Evolutionary conservation across 2,113 vertebrate species (phyloP), one percentile per base, ranked within the genome.

Genomic region (Melanotaenia duboulayi): DNA sequence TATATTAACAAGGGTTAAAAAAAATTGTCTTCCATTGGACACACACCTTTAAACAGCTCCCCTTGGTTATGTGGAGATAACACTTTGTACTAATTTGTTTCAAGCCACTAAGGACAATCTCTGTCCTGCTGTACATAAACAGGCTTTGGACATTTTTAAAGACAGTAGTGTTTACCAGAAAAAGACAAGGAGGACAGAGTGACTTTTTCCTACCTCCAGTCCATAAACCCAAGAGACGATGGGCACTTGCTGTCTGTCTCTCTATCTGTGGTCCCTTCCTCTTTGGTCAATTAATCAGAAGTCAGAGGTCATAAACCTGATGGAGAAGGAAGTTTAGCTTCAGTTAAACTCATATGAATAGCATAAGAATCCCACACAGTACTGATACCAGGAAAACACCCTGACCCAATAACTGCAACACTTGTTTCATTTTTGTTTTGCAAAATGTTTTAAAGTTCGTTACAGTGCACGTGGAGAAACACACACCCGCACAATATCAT

Each of bases 161-260:
- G 44, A 48, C 44, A 17, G 7, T 5, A 48, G 17, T 9, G 17
- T 19, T 6, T 48, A 48, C 7, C 17, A 42, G 40, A 16, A 16
- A 42, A 16, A 4, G 14, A 42, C 40, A 42, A 42, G 28, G 11
- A 40, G 12, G 39, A 65, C 28, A 42, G 22, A 42, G 35, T 0
- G 40, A 66, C 16, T n/a, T 16, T 42, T 54, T 75, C 89, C 55
- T 91, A 93, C 93, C 93, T 94, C 87, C 89, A 87, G 93, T 93
- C 92, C 93, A 94, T 94, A 94, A 91, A 94, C 87, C 64, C 81
- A 80, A 78, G 58, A 83, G 82, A 80, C 71, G 88, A 83, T 68
- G 80, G 61, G 44, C 61, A 62, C 81, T 82, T 73, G 69, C 57
- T 65, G 22, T 72, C 57, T 40, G 55, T 80, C 68, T 71, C 55